Percentiles rank a stretch among this genome's conserved stretches.
These are phyloP conservation scores for Sicus ferrugineus DNA, from an alignment of 2,888 invertebrate species.

Conservation along the genomic window DNA sequence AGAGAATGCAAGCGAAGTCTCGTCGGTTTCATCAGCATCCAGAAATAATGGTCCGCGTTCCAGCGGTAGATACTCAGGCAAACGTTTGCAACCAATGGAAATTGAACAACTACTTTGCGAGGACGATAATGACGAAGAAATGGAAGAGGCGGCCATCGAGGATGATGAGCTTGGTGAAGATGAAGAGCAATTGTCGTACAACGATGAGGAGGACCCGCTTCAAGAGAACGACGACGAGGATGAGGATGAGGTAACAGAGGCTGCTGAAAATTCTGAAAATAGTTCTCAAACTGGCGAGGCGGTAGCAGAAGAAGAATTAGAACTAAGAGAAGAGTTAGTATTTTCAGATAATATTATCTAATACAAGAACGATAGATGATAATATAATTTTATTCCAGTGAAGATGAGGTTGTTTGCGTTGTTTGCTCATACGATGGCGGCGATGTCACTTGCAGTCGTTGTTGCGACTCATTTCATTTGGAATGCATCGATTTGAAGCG, in stretches of 20 bases:
- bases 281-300: slow-evolving; percentile 44
- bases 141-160: slow-evolving; percentile 44
- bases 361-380: neutral
- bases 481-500: slow-evolving; percentile 75
- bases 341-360: neutral
- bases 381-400: slow-evolving; percentile 40
- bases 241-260: slow-evolving; percentile 44
- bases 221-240: slow-evolving; percentile 54
- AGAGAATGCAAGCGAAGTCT: slow-evolving; percentile 54
- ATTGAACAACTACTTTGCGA: slow-evolving; percentile 53
- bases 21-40: slow-evolving; percentile 44
- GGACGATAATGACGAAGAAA: slow-evolving; percentile 57
- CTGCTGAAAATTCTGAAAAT: slow-evolving; percentile 29
- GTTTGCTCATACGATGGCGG: slow-evolving; percentile 57
- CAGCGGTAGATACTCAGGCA: slow-evolving; percentile 46
- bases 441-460: slow-evolving; percentile 54
- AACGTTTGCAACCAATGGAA: slow-evolving; percentile 60
- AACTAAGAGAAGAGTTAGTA: slow-evolving; percentile 41
- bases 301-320: slow-evolving; percentile 42
- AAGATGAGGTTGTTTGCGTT: slow-evolving; percentile 54
- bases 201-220: slow-evolving; percentile 49
- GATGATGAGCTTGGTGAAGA: slow-evolving; percentile 48
- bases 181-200: slow-evolving; percentile 49
- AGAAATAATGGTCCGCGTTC: slow-evolving; percentile 38
- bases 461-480: slow-evolving; percentile 70